Percentiles rank a stretch among this genome's conserved stretches.
phyloP scores from a whole-genome alignment of 2,797 vertebrate species.

The Danio aesculapii region DNA sequence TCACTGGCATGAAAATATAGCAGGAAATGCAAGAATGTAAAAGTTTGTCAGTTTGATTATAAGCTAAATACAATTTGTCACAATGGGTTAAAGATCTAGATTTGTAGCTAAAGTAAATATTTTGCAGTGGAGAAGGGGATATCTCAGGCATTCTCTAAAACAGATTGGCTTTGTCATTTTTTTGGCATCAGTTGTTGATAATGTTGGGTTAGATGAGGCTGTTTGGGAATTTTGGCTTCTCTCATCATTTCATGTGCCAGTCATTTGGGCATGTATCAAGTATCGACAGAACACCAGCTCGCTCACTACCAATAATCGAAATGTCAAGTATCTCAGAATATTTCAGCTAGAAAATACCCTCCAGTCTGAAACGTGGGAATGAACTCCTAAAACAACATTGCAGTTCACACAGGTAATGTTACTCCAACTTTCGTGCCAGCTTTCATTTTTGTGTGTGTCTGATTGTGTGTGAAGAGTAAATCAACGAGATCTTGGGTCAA shows the following conservation, averaged over 20 bases:
- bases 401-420: background rate
- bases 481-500: too few relatives aligned
- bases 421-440: background rate
- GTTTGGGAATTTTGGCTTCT: slow-evolving; percentile 18
- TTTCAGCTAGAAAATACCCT: slow-evolving; percentile 18
- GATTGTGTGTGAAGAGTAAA: too few relatives aligned
- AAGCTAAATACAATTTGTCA: background rate
- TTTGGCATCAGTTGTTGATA: background rate
- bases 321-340: background rate
- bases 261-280: slow-evolving; percentile 11
- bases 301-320: slow-evolving; percentile 5
- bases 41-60: background rate
- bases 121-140: background rate
- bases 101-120: background rate
- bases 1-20: background rate
- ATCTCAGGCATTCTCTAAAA: background rate
- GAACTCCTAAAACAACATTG: background rate
- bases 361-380: slow-evolving; percentile 12
- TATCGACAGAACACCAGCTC: slow-evolving; percentile 10
- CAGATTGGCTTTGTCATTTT: background rate
- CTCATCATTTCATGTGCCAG: background rate
- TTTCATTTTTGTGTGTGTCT: background rate
- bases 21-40: background rate
- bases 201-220: background rate
- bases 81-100: background rate